Conservation (phyloP, 2,888 invertebrate species). For the Pammene aurita region DNA sequence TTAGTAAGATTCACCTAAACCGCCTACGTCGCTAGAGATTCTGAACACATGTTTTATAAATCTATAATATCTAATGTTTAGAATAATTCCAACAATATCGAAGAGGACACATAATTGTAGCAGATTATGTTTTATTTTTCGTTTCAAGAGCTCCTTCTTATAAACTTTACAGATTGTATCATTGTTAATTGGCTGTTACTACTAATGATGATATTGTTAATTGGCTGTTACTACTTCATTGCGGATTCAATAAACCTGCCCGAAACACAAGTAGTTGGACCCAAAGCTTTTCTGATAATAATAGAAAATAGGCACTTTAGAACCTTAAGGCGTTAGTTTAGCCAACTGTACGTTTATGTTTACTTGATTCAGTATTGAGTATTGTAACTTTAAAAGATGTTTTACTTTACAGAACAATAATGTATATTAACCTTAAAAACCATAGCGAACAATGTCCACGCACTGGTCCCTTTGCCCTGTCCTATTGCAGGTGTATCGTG, state of each 20-base stretch:
- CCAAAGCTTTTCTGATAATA: too few species aligned
- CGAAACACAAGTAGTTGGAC: neutral
- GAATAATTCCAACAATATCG: constrained; percentile 29
- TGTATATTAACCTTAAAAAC: neutral
- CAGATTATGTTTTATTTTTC: too few species aligned
- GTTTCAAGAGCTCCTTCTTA: too few species aligned
- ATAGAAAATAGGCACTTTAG: too few species aligned
- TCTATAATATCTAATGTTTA: constrained; percentile 21
- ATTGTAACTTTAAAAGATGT: too few species aligned
- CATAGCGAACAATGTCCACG: neutral
- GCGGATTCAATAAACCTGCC: neutral
- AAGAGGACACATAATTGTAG: too few species aligned
- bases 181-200: neutral
- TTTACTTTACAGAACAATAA: too few species aligned
- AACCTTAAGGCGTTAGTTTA: too few species aligned
- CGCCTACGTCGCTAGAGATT: constrained; percentile 28
- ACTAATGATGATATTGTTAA: neutral
- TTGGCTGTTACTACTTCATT: neutral
- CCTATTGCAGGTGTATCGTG: constrained; percentile 73
- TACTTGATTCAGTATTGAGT: too few species aligned
- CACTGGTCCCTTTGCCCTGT: constrained; percentile 15
- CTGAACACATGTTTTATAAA: constrained; percentile 27
- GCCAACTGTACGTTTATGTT: too few species aligned
- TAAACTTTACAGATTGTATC: neutral
- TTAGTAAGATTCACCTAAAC: constrained; percentile 1